A percentile compares a stretch with the other conserved stretches of the same genome.
phyloP scores from a whole-genome alignment of 1,140 invertebrate genomes.

The Pseudomyrmex pallidus region DNA sequence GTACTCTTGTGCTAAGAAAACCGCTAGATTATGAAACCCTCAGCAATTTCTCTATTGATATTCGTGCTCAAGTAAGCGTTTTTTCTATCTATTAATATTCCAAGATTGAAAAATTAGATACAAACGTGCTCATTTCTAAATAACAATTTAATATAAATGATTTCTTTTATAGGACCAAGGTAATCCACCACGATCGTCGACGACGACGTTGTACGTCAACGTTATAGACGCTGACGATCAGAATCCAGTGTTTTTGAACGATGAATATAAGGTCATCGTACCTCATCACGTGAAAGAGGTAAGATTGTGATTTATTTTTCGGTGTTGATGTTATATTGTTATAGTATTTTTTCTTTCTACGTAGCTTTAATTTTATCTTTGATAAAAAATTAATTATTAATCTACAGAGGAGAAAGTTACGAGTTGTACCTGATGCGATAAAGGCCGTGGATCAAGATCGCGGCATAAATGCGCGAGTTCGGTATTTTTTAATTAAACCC shows the following conservation, averaged over 20 bases:
- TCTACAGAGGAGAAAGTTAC: slow-evolving; percentile 86
- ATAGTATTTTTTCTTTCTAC: not conserved
- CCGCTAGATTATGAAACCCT: slow-evolving; percentile 94
- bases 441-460: slow-evolving; percentile 92
- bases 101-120: not conserved
- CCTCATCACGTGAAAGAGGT: slow-evolving; percentile 88
- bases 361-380: not conserved
- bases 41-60: slow-evolving; percentile 91
- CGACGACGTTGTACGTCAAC: slow-evolving; percentile 91
- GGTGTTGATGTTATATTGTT: not conserved
- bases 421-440: slow-evolving; percentile 87
- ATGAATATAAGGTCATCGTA: slow-evolving; percentile 91
- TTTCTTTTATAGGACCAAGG: slow-evolving; percentile 89
- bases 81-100: not conserved
- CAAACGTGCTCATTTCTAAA: not conserved
- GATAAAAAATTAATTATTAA: slow-evolving; percentile 17
- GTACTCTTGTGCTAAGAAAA: slow-evolving; percentile 92
- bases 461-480: slow-evolving; percentile 91
- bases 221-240: slow-evolving; percentile 97
- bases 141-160: not conserved
- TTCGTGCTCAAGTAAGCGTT: slow-evolving; percentile 89
- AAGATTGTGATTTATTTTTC: slow-evolving; percentile 58
- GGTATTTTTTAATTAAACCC: slow-evolving; percentile 87
- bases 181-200: slow-evolving; percentile 90
- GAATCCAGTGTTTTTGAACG: slow-evolving; percentile 92